phyloP scores from a whole-genome alignment of 2,888 invertebrate genomes.

The Eupithecia subfuscata region DNA sequence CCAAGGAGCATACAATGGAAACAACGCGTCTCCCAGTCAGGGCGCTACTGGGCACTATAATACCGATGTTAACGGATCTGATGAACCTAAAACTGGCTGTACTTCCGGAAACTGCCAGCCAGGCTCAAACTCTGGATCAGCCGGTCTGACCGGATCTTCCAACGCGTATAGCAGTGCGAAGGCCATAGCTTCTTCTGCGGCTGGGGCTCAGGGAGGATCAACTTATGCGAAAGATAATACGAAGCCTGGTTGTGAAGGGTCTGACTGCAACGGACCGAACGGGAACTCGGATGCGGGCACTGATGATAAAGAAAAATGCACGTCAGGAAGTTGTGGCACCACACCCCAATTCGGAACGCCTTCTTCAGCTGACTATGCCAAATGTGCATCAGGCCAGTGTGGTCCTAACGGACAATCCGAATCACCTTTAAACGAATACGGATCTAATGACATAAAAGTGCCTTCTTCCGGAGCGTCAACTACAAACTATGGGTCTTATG shows the following conservation, averaged over 20 bases:
- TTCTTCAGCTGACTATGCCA: constrained; percentile 35
- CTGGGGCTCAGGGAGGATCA: constrained; percentile 39
- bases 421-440: constrained; percentile 23
- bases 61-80: constrained; percentile 21
- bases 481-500: constrained; percentile 26
- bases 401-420: constrained; percentile 34
- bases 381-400: constrained; percentile 56
- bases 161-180: constrained; percentile 33
- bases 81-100: constrained; percentile 35
- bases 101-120: constrained; percentile 35
- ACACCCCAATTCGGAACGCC: constrained; percentile 16
- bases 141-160: constrained; percentile 21
- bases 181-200: constrained; percentile 38
- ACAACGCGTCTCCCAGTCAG: constrained; percentile 37
- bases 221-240: constrained; percentile 26
- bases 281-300: constrained; percentile 24
- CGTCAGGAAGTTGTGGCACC: constrained; percentile 34
- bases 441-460: constrained; percentile 31
- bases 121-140: constrained; percentile 20
- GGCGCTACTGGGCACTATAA: constrained; percentile 38
- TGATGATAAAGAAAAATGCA: constrained; percentile 34
- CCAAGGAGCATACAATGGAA: constrained; percentile 44
- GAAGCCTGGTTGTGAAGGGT: constrained; percentile 52
- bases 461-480: constrained; percentile 15
- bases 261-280: constrained; percentile 20